Evolutionary conservation across 2,113 vertebrate genomes (phyloP).

Genomic region (Smithornis capensis): DNA sequence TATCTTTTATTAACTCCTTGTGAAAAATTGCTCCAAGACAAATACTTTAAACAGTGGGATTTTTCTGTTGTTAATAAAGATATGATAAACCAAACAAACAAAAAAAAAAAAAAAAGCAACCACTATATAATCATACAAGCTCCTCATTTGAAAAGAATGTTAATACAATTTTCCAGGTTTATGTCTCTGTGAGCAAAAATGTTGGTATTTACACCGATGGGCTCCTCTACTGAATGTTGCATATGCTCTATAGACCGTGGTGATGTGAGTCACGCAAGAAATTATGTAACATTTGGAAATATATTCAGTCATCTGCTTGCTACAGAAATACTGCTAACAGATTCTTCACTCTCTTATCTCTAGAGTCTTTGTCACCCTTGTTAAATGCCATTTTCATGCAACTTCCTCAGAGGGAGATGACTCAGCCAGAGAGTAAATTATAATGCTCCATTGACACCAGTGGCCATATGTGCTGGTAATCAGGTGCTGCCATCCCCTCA

Average conservation of each 20-base stretch:
- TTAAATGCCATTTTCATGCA: conserved; percentile 43
- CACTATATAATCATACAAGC: neutral
- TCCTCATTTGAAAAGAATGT: neutral
- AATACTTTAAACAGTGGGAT: neutral
- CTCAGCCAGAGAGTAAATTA: neutral
- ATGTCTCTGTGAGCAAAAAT: neutral
- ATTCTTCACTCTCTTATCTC: conserved; percentile 10
- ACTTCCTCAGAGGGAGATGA: conserved; percentile 36
- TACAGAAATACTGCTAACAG: conserved; percentile 11
- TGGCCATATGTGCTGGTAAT: neutral
- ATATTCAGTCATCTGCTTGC: conserved; percentile 35
- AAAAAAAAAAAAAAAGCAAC: neutral
- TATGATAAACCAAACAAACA: neutral
- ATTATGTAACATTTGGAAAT: conserved; percentile 48
- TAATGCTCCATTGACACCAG: neutral
- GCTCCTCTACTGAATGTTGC: neutral
- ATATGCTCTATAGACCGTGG: neutral
- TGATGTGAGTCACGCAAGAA: conserved; percentile 8
- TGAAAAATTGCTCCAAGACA: neutral
- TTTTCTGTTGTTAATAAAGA: neutral
- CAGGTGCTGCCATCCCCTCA: neutral
- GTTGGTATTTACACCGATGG: neutral
- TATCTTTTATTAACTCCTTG: neutral
- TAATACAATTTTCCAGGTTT: neutral
- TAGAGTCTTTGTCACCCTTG: conserved; percentile 30